Evolutionary conservation across 2,888 invertebrate species (phyloP), one percentile per base, ranked within the genome.

Genomic region (Xestia xanthographa): DNA sequence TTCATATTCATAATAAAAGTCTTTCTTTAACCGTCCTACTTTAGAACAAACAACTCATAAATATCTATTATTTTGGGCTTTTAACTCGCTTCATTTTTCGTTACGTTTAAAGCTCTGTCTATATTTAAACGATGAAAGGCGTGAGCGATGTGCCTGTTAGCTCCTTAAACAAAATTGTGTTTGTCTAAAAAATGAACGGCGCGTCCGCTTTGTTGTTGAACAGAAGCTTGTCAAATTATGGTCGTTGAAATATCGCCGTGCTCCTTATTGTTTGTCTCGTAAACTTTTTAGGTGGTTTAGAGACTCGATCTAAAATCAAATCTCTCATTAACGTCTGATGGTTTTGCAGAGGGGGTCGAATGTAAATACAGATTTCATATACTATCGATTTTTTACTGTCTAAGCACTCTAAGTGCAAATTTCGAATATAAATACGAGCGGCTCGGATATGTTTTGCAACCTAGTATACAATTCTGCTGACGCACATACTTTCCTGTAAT

Each of bases 161-260:
- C 65, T 80, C 41, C 66, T 76, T 66, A 76, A 76, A 80, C 60
- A 70, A 71, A 83, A 80, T 82, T 67, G 48, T 71, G 78, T 66
- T 78, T 83, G 67, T 53, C 26, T 20, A 72, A 79, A 80, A 80
- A 80, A 72, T 60, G 8, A 72, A 48, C 29, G 78, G 38, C 56
- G 62, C 48, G 48, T 41, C 79, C 50, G 66, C 69, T 81, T 73
- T 79, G 62, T 80, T 70, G 43, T 70, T 73, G 45, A 69, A 74
- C 68, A 66, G 73, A 70, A 45, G 69, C 79, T 73, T 79, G 56
- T 79, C 62, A 70, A 84, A 79, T 79, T 72, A 79, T n/a, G 60
- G 29, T 74, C 58, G 66, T 69, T 83, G 84, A 81, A 79, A 66
- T 72, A 83, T 69, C 68, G 66, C 43, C 56, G 34, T 43, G 50